Percentiles rank a stretch among this genome's conserved stretches.
phyloP scores from a whole-genome alignment of 2,797 vertebrate genomes.

The Bovichtus diacanthus region DNA sequence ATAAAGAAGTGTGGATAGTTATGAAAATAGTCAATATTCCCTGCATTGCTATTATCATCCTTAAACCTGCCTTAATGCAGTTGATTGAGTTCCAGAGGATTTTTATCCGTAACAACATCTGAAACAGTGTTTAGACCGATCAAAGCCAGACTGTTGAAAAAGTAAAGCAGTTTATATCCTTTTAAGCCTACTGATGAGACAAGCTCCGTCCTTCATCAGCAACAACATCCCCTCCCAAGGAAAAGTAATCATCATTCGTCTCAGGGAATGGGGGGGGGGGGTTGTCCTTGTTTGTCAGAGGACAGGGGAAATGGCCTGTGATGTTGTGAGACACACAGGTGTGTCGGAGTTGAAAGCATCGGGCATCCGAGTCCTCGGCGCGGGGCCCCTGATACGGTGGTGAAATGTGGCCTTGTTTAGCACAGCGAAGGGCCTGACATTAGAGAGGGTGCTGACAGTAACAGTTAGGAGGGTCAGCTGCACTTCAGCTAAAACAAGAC shows the following conservation, averaged over 20 bases:
- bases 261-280: background rate
- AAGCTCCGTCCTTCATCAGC: slow-evolving; percentile 38
- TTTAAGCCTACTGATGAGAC: slow-evolving; percentile 30
- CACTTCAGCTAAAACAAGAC: slow-evolving; percentile 75
- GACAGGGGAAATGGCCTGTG: slow-evolving; percentile 72
- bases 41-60: background rate
- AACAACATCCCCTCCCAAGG: slow-evolving; percentile 5
- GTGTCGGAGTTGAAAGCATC: slow-evolving; percentile 71
- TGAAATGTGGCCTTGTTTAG: slow-evolving; percentile 82
- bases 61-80: background rate
- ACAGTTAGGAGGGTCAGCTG: slow-evolving; percentile 59
- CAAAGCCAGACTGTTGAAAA: slow-evolving; percentile 23
- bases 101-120: slow-evolving; percentile 24
- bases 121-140: slow-evolving; percentile 16
- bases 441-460: slow-evolving; percentile 89
- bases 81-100: slow-evolving; percentile 2
- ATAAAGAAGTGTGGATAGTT: background rate
- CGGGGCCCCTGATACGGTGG: slow-evolving; percentile 58
- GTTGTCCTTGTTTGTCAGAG: slow-evolving; percentile 67
- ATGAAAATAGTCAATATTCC: slow-evolving; percentile 2
- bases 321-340: slow-evolving; percentile 82
- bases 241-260: slow-evolving; percentile 42
- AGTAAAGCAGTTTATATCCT: slow-evolving; percentile 30
- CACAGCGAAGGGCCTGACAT: slow-evolving; percentile 73
- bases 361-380: slow-evolving; percentile 22